A percentile compares a stretch with the other conserved stretches of the same genome.
Conservation (phyloP, 2,888 invertebrate species). For the Tetragonisca angustula region DNA sequence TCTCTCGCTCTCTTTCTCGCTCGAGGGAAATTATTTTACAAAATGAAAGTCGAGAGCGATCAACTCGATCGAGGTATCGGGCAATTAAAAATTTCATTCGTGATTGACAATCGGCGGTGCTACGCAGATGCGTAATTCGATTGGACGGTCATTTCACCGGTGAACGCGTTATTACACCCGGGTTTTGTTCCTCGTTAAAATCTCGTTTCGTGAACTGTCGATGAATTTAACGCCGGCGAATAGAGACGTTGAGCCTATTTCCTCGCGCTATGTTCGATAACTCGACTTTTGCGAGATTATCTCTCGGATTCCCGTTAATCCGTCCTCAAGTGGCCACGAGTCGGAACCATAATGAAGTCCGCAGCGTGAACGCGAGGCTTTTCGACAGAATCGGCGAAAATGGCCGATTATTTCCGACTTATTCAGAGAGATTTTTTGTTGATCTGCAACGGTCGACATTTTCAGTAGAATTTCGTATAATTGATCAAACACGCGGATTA, state of each 20-base stretch:
- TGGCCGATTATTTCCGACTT: no score
- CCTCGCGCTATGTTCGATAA: conserved; percentile 6
- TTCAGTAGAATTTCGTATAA: no score
- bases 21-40: neutral
- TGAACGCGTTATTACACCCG: neutral
- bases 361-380: no score
- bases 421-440: no score
- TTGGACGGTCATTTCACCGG: conserved; percentile 27
- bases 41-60: neutral
- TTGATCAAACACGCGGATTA: no score
- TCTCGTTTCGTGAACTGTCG: conserved; percentile 22
- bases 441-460: no score
- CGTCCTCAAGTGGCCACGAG: neutral
- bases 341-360: neutral
- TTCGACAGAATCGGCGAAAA: no score
- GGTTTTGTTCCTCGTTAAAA: conserved; percentile 31
- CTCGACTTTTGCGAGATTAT: neutral
- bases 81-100: conserved; percentile 15
- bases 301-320: conserved; percentile 5
- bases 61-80: neutral
- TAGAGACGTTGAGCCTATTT: conserved; percentile 20
- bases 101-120: conserved; percentile 56
- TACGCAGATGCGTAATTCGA: conserved; percentile 38
- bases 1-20: no score
- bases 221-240: conserved; percentile 28